These are phyloP conservation scores for Euplexia lucipara DNA, from an alignment of 2,888 invertebrate species.

Conservation along the genomic window DNA sequence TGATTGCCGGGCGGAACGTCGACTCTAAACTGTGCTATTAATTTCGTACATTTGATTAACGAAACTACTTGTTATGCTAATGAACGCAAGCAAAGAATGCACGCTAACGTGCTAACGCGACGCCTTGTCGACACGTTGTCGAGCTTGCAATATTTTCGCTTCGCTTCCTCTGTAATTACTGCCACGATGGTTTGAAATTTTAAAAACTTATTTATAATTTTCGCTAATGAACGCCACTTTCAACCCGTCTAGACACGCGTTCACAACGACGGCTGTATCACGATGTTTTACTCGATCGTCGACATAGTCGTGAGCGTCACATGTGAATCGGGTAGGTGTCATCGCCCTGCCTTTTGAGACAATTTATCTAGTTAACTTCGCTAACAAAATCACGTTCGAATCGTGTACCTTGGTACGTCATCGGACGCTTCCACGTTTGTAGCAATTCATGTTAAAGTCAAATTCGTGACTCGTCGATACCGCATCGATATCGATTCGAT, in stretches of 20 bases:
- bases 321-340: slow-evolving; percentile 62
- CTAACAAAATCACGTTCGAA: slow-evolving; percentile 69
- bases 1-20: slow-evolving; percentile 89
- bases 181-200: slow-evolving; percentile 75
- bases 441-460: slow-evolving; percentile 71
- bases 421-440: slow-evolving; percentile 62
- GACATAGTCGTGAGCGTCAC: slow-evolving; percentile 64
- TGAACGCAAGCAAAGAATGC: slow-evolving; percentile 89
- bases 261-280: slow-evolving; percentile 41
- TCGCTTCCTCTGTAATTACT: slow-evolving; percentile 82
- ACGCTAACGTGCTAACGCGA: slow-evolving; percentile 87
- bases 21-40: slow-evolving; percentile 90
- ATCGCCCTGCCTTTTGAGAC: slow-evolving; percentile 64
- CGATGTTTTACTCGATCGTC: slow-evolving; percentile 67
- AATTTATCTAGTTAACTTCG: slow-evolving; percentile 68
- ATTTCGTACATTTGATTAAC: slow-evolving; percentile 91
- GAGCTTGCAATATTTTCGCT: slow-evolving; percentile 87
- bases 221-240: slow-evolving; percentile 57
- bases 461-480: slow-evolving; percentile 85
- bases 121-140: slow-evolving; percentile 88
- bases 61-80: slow-evolving; percentile 91
- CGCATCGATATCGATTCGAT: slow-evolving; percentile 84
- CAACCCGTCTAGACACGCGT: slow-evolving; percentile 48
- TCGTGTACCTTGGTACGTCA: slow-evolving; percentile 66
- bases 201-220: slow-evolving; percentile 74